Base-by-base conservation (phyloP, 2,888 invertebrate species). In the Macropis europaea region DNA sequence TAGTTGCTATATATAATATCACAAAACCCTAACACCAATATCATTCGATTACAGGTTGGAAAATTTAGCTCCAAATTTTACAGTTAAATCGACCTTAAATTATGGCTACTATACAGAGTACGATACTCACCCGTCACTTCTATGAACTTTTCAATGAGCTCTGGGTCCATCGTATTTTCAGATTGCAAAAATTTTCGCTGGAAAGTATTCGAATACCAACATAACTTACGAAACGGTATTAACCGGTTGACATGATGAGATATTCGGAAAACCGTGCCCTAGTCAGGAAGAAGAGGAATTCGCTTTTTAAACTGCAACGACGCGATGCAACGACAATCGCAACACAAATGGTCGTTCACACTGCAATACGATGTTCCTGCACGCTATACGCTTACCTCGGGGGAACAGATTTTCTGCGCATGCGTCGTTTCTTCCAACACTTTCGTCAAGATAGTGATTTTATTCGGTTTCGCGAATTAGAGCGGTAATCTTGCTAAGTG, bases 141-240 rank as follows among this genome's bases (percentile, higher is more conserved):
- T n/a, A 89, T 83, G 38, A 90, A 89, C 68, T 90, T 86, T 38
- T 89, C 88, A 4, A 90, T 76, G 13, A 86, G 77, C 64, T 85
- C 84, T 30, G 81, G 87, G 76, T 89, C 88, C 89, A 90, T 89
- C 15, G 32, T 40, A 17, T 13, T 6, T 17, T 6, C 11, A 17
- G n/a, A 42, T 36, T 52, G 24, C 5, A 26, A 22, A 40, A n/a
- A n/a, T 53, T 1, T 13, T 50, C 22, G 24, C 0, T 24, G 32
- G 26, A 28, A 26, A 59, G 43, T 36, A 15, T 1, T 13, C 13
- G 28, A 22, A 32, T 24, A n/a, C 34, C 2, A 30, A 40, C 13
- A 34, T 34, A 38, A 60, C 24, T 43, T 26, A 6, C 34, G 17
- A 22, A 30, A 28, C 9, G 15, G 19, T 24, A 30, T 36, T 24